Conservation (phyloP, 2,797 vertebrate species). For the Tachyglossus aculeatus region DNA sequence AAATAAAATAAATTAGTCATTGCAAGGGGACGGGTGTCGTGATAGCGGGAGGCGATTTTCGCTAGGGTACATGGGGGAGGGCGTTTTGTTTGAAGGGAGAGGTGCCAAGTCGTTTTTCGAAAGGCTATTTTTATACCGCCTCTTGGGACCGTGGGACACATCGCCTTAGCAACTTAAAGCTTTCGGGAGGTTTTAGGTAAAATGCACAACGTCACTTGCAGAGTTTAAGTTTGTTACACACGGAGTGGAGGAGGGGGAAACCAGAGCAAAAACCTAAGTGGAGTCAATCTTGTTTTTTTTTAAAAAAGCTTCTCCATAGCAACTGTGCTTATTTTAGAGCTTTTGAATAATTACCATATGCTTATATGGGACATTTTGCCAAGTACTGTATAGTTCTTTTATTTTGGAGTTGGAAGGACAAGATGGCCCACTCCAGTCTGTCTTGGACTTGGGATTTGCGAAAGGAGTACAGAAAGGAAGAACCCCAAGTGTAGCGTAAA, state of each 20-base stretch:
- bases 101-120: constrained; percentile 28
- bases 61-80: not conserved
- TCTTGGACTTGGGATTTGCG: too few relatives aligned
- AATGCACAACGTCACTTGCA: constrained; percentile 59
- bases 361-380: constrained; percentile 52
- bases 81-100: constrained; percentile 35
- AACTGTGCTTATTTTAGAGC: constrained; percentile 26
- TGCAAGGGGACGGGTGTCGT: constrained; percentile 50
- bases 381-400: constrained; percentile 58
- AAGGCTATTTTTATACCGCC: constrained; percentile 54
- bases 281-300: constrained; percentile 49
- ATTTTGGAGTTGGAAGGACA: constrained; percentile 54
- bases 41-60: constrained; percentile 3
- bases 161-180: constrained; percentile 42
- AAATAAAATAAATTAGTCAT: too few relatives aligned
- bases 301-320: constrained; percentile 40
- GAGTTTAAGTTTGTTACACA: constrained; percentile 52
- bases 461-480: too few relatives aligned
- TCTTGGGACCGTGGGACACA: constrained; percentile 44
- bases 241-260: constrained; percentile 31
- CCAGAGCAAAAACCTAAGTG: constrained; percentile 12
- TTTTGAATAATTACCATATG: constrained; percentile 45
- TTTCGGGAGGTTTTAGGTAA: constrained; percentile 49
- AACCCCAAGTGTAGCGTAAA: constrained; percentile 35
- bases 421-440: too few relatives aligned